Base-by-base conservation (phyloP, 2,113 vertebrate species). In the Rhea pennata region DNA sequence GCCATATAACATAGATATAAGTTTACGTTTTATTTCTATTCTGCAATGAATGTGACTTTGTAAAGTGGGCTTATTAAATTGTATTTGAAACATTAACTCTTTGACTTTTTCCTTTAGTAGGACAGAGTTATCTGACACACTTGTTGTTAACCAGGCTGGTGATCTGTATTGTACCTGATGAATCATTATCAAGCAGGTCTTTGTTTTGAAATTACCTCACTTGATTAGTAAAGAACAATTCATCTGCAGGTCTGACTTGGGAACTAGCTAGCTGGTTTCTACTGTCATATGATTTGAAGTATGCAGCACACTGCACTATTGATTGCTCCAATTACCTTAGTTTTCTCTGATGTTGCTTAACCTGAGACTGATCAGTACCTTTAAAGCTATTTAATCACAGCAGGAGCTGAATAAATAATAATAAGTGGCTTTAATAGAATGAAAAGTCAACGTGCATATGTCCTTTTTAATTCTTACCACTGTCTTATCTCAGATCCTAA, bases 381-480 rank as follows among this genome's bases (percentile, higher is more conserved):
- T 71, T 46, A 86, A 91, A 48, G 33, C 6, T 39, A 11, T 44
- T 90, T 81, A 75, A 91, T 93, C 67, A 78, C 71, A 87, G 71
- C 7, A 64, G 16, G 23, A 69, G 13, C 74, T 93, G 89, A 94
- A 65, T 82, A 92, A 87, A 66, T 81, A 74, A 54, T 12, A 23
- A 73, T 62, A 93, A 73, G 16, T 87, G 73, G 33, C 40, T 81
- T 95, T 86, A 81, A 84, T 74, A 36, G 44, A 36, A 36, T 44
- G 26, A 62, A 56, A 76, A 51, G n/a, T 78, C 74, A 84, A 9
- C 6, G 4, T 59, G 22, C 10, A 0, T 70, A 17, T 62, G 5
- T 66, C 19, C 62, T 23, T 3, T 62, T 67, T 90, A 64, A 75
- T 56, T 81, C 91, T 81, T 59, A 21, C 42, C 72, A 2, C 73